Percentiles rank a stretch among this genome's conserved stretches.
These are phyloP conservation scores for Drosophila sucinea DNA, from an alignment of 1,140 invertebrate genomes.

Conservation along the genomic window DNA sequence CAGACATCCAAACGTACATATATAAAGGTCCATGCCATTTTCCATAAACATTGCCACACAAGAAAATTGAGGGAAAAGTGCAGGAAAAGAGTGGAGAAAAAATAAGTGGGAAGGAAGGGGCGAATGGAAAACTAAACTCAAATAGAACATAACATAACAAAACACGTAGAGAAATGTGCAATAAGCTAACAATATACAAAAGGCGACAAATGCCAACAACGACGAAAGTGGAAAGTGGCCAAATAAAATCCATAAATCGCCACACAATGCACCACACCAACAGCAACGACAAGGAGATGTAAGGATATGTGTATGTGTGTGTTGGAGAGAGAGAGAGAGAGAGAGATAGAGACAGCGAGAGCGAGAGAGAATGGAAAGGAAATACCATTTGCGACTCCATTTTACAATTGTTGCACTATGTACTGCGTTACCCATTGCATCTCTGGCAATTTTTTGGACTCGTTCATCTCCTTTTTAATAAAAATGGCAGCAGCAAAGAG, in stretches of 20 bases:
- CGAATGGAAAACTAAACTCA: conserved; percentile 11
- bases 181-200: conserved; percentile 75
- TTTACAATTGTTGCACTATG: conserved; percentile 26
- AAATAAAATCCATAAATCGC: conserved; percentile 80
- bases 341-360: not conserved
- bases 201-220: conserved; percentile 74
- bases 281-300: conserved; percentile 14
- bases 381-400: conserved; percentile 66
- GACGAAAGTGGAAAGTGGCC: conserved; percentile 67
- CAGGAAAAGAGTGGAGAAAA: not conserved
- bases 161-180: conserved; percentile 52
- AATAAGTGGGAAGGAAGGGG: not conserved
- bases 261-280: conserved; percentile 60
- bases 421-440: conserved; percentile 28
- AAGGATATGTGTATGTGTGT: conserved; percentile 20
- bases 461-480: conserved; percentile 78
- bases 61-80: conserved; percentile 14
- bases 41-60: conserved; percentile 3
- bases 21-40: conserved; percentile 8
- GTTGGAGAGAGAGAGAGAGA: not conserved
- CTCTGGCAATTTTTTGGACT: conserved; percentile 59
- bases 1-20: not conserved
- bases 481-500: conserved; percentile 30
- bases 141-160: conserved; percentile 33
- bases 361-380: conserved; percentile 49